phyloP scores from a whole-genome alignment of 2,888 invertebrate species.

The Drosophila trichaetosa region DNA sequence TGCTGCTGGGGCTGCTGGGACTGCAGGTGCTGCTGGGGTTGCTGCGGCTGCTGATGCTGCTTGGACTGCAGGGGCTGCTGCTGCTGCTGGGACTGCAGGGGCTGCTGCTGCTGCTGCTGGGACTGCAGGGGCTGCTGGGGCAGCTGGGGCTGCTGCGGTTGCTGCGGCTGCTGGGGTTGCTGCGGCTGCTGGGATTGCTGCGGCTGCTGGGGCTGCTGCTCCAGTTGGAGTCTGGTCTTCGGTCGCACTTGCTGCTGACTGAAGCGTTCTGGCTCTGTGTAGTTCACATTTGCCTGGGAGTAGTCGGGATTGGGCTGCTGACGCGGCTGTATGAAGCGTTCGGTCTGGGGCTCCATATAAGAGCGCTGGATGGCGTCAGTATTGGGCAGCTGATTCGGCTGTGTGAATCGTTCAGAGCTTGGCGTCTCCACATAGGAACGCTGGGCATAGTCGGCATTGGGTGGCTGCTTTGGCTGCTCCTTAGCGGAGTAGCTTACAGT shows the following conservation, averaged over 20 bases:
- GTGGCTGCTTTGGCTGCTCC: constrained; percentile 16
- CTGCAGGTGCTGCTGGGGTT: too few species aligned
- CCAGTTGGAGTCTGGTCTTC: constrained; percentile 3
- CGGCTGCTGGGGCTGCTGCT: constrained; percentile 14
- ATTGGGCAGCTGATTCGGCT: constrained; percentile 17
- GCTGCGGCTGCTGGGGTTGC: too few species aligned
- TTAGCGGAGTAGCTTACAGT: neutral
- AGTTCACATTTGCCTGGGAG: constrained; percentile 10
- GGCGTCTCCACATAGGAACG: neutral
- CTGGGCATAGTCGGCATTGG: constrained; percentile 7
- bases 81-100: too few species aligned
- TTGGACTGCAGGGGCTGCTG: too few species aligned
- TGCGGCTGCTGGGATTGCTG: too few species aligned
- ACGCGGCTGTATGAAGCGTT: constrained; percentile 31
- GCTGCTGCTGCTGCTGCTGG: too few species aligned
- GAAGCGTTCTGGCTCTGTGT: constrained; percentile 5
- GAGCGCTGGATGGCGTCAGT: constrained; percentile 17
- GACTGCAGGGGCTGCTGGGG: too few species aligned
- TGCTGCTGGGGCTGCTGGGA: too few species aligned
- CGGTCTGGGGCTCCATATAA: constrained; percentile 22
- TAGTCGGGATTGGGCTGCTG: constrained; percentile 19
- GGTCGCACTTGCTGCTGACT: constrained; percentile 22
- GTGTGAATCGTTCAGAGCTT: neutral
- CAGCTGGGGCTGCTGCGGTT: accelerated
- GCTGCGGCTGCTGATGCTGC: too few species aligned